Base-by-base conservation (phyloP, 2,888 invertebrate genomes). In the Rambutsinella grinnellia region DNA sequence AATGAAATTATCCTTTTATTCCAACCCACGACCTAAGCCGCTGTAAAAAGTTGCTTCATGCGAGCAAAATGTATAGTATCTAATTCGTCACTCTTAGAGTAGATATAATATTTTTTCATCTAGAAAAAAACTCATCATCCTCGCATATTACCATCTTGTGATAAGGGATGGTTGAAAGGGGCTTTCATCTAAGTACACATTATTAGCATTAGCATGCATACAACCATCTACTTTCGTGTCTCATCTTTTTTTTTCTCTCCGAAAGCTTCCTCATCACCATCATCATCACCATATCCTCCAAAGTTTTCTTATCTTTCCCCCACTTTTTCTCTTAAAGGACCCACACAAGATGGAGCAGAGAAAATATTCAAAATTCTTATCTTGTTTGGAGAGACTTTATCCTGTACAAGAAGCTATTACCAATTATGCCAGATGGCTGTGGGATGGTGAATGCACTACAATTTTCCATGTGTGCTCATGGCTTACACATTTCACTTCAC, bases 401-500 rank as follows among this genome's bases (percentile, higher is more conserved):
- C 21, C 21, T 10, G 21, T 10, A 10, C 36, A n/a, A n/a, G n/a
- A n/a, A 17, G 51, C n/a, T 51, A 19, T 21, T 10, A 19, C n/a
- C 51, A n/a, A 51, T 51, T 51, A 19, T 51, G 24, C 21, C 21
- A 54, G 54, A 21, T n/a, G 49, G 17, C 10, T 27, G n/a, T 46
- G 49, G 49, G 17, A 2, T 15, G 27, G 51, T 44, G 46, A 13
- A 51, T 27, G 3, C 13, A 62, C 36, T 13, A 13, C n/a, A n/a
- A n/a, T n/a, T 5, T 36, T 36, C 36, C 36, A 36, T 36, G 36
- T 36, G 36, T 36, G 36, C 49, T n/a, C 1, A 28, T 26, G 26
- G 51, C n/a, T n/a, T 28, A 49, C 27, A 49, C 56, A 49, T 58
- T 49, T 58, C 56, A 26, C 49, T 56, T 28, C 36, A 8, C 36